phyloP scores from a whole-genome alignment of 2,888 invertebrate genomes.

The Itoplectis maculator region DNA sequence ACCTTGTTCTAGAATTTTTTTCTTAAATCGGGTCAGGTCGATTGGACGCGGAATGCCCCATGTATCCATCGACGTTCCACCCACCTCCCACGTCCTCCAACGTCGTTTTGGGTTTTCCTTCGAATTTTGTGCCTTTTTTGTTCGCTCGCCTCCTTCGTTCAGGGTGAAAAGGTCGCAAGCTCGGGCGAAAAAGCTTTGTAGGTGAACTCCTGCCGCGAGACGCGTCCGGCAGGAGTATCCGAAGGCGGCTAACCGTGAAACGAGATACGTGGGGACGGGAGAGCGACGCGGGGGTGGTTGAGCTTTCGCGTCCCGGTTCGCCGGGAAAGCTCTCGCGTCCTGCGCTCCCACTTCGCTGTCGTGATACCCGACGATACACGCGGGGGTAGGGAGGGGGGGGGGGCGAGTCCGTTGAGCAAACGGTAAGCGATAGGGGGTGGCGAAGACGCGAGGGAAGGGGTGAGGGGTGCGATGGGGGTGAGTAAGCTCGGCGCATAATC shows the following conservation, averaged over 20 bases:
- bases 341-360: not conserved
- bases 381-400: too few species aligned
- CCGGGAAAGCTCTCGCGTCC: conserved; percentile 44
- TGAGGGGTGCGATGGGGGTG: conserved; percentile 11
- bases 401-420: conserved; percentile 64
- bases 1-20: too few species aligned
- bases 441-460: conserved; percentile 7
- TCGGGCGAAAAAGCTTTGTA: conserved; percentile 34
- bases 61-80: conserved; percentile 8
- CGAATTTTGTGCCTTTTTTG: conserved; percentile 18
- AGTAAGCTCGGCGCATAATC: conserved; percentile 56
- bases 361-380: conserved; percentile 70
- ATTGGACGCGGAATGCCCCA: too few species aligned
- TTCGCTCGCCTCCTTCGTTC: not conserved
- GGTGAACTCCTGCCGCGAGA: conserved; percentile 27
- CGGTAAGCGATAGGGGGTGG: conserved; percentile 40
- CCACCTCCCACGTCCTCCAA: not conserved
- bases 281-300: conserved; percentile 23
- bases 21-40: too few species aligned
- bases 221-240: conserved; percentile 69
- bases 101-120: conserved; percentile 6
- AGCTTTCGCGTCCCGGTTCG: conserved; percentile 28
- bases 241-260: conserved; percentile 76
- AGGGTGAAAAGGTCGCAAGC: conserved; percentile 52
- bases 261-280: conserved; percentile 72